Conservation (phyloP, 2,888 invertebrate species). For the Scaptomyza caliginosa region DNA sequence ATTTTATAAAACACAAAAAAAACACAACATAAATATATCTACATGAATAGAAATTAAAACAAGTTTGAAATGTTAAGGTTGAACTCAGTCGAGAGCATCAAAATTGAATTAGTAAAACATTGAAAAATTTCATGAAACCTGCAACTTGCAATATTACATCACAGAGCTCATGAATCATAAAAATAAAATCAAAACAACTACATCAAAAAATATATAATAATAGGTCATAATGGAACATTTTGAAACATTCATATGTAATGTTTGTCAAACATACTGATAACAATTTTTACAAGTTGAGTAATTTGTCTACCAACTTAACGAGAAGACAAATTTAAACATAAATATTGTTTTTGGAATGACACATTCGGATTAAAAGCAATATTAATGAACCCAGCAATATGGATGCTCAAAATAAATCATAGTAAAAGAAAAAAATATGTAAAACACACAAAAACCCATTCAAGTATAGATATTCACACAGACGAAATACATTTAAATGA, state of each 20-base stretch:
- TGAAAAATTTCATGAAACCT: constrained; percentile 21
- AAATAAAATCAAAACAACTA: constrained; percentile 52
- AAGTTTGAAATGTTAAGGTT: background rate
- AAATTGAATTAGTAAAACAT: constrained; percentile 25
- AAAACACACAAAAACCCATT: constrained; percentile 11
- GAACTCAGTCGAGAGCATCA: constrained; percentile 9
- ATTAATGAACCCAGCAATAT: constrained; percentile 28
- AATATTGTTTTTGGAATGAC: background rate
- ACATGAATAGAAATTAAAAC: background rate
- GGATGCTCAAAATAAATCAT: constrained; percentile 47
- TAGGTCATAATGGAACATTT: constrained; percentile 13
- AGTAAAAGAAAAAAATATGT: constrained; percentile 8
- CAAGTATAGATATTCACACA: constrained; percentile 28
- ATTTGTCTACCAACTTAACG: background rate
- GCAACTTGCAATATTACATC: constrained; percentile 6
- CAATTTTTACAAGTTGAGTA: background rate
- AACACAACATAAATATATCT: background rate
- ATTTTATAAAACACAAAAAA: constrained; percentile 21
- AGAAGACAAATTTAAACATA: background rate
- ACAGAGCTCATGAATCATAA: constrained; percentile 33
- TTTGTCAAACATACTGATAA: background rate
- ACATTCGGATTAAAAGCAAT: constrained; percentile 36
- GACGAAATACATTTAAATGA: constrained; percentile 15
- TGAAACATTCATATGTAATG: background rate
- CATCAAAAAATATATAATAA: constrained; percentile 25